Base-by-base conservation (phyloP, 2,888 invertebrate genomes). In the Amiota mariae region DNA sequence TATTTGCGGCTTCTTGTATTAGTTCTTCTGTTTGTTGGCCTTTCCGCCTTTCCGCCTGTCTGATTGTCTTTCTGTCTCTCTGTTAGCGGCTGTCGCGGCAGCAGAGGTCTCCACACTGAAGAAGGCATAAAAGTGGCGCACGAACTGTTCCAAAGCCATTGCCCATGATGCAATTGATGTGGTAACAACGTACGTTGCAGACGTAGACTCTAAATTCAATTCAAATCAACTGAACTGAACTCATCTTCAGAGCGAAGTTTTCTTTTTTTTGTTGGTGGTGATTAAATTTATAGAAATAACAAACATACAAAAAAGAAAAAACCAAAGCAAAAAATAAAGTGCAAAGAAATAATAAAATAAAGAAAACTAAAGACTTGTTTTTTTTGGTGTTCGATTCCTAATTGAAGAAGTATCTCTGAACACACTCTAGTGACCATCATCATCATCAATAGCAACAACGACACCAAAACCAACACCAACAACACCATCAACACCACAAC, bases 111-210 rank as follows among this genome's bases (percentile, higher is more conserved):
- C 77, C 70, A 72, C 87, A 81, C 75, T 79, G 81, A 81, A 81
- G 88, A 90, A 89, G 89, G 90, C 90, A 90, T 90, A 90, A 90
- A 90, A 90, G 90, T 89, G 87, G 86, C 87, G 84, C 85, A 85
- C 86, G 87, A 87, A 83, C 85, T 85, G 87, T 88, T 88, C 89
- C 88, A 90, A 88, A 90, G 90, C 89, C 90, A 90, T 90, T 90
- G 90, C 90, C 89, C 89, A 90, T 90, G 88, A 90, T 90, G 90
- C 90, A 90, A 90, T 88, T 88, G 88, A 87, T 89, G 90, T 88
- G 88, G 87, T 89, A 89, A 90, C 89, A 90, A 86, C 88, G 83
- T 80, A 47, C 76, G 75, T 71, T 78, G 79, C 36, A 36, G 36
- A 36, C 36, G 6, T 36, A 36, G 36, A 6, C 36, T 36, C 36